Percentiles rank a stretch among this genome's conserved stretches.
Evolutionary conservation across 2,888 invertebrate genomes (phyloP).

Genomic region (Drepanosiphum platanoidis): DNA sequence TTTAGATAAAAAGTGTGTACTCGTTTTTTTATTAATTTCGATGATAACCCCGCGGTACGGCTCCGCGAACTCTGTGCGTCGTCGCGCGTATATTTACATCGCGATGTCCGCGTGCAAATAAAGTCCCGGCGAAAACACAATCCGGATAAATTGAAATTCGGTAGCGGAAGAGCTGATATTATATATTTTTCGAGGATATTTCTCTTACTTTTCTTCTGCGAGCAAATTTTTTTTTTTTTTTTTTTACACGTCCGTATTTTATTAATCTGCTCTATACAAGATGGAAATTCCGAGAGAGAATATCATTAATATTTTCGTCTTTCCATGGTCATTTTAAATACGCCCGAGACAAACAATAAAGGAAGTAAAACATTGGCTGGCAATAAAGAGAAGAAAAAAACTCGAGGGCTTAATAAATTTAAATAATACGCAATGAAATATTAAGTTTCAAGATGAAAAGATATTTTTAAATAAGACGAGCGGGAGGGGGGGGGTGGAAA

Average conservation of each 20-base stretch:
- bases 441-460: neutral
- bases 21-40: neutral
- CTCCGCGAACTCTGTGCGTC: too few relatives aligned
- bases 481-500: too few relatives aligned
- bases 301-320: slow-evolving; percentile 1
- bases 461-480: neutral
- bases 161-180: neutral
- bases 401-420: neutral
- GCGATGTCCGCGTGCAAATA: neutral
- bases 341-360: neutral
- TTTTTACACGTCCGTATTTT: neutral
- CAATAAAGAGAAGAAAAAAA: neutral
- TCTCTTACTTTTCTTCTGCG: neutral
- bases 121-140: neutral
- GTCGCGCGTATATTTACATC: neutral
- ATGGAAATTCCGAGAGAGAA: neutral
- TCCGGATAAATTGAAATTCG: neutral
- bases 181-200: neutral
- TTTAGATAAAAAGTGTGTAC: neutral
- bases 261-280: neutral
- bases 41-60: neutral
- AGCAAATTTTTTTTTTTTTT: neutral
- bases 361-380: neutral
- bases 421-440: slow-evolving; percentile 29
- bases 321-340: neutral